Conservation (phyloP, 53 echinoderm and acorn worm species). For the Henricia sp. region DNA sequence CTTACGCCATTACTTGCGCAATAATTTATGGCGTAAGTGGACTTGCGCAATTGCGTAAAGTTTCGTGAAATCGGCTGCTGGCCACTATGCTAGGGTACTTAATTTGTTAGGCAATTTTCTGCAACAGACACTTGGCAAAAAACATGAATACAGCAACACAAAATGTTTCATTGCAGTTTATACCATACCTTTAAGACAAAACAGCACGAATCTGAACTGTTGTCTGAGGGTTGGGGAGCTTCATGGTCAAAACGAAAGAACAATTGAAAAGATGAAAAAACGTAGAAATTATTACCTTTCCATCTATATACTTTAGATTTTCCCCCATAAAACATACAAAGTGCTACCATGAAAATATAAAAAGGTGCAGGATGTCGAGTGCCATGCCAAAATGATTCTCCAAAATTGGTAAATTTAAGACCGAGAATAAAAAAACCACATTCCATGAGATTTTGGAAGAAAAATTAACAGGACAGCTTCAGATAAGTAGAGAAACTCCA, state of each 20-base stretch:
- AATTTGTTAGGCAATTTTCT: no score
- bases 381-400: constrained; percentile 8
- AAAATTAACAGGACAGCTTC: no score
- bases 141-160: not conserved
- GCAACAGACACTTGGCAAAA: no score
- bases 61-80: no score
- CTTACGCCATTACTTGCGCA: no score
- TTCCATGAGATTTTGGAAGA: no score
- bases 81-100: no score
- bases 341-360: constrained; percentile 31
- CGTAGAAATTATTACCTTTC: constrained; percentile 17
- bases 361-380: constrained; percentile 18
- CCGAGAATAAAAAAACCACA: no score
- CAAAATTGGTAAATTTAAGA: no score
- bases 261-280: constrained; percentile 4
- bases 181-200: constrained; percentile 36
- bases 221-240: constrained; percentile 35
- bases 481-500: no score
- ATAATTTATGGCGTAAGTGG: no score
- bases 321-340: not conserved
- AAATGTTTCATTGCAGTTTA: not conserved
- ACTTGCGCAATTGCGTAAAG: no score
- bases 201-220: constrained; percentile 46
- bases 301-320: not conserved
- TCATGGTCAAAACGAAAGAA: not conserved